Conservation (phyloP, 2,888 invertebrate genomes). For the Lucinisca nassula region DNA sequence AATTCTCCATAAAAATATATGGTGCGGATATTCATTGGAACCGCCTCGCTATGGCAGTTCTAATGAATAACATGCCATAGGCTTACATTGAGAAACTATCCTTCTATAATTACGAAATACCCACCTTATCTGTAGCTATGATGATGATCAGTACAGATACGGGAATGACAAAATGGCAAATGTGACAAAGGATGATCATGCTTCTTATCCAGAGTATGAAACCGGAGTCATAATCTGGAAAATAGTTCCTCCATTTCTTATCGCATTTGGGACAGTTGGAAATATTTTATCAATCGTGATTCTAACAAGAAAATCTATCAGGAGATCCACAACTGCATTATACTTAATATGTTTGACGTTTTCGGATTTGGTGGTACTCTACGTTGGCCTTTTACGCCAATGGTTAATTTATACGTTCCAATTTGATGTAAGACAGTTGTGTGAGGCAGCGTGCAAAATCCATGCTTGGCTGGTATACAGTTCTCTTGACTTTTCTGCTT, state of each 20-base stretch:
- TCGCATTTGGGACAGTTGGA: background rate
- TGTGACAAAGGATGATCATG: background rate
- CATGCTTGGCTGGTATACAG: conserved; percentile 79
- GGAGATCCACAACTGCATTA: conserved; percentile 73
- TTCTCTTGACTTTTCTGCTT: conserved; percentile 79
- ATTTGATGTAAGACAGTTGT: conserved; percentile 71
- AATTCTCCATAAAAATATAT: no score
- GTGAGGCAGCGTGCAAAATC: conserved; percentile 71
- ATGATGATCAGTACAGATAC: background rate
- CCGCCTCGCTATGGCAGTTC: no score
- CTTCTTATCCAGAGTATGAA: background rate
- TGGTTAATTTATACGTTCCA: conserved; percentile 67
- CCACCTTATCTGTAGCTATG: no score
- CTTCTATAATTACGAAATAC: no score
- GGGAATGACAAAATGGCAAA: background rate
- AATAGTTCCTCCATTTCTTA: background rate
- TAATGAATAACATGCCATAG: no score
- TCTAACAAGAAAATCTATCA: conserved; percentile 43
- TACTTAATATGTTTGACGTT: conserved; percentile 78
- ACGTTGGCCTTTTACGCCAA: conserved; percentile 80
- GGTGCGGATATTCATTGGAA: no score
- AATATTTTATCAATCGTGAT: background rate
- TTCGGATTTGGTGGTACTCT: conserved; percentile 77
- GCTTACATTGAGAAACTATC: background rate
- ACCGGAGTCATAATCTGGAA: background rate